Percentiles rank a stretch among this genome's conserved stretches.
These are phyloP conservation scores for Mastomys coucha DNA, from an alignment of 2,113 vertebrate species.

Conservation along the genomic window DNA sequence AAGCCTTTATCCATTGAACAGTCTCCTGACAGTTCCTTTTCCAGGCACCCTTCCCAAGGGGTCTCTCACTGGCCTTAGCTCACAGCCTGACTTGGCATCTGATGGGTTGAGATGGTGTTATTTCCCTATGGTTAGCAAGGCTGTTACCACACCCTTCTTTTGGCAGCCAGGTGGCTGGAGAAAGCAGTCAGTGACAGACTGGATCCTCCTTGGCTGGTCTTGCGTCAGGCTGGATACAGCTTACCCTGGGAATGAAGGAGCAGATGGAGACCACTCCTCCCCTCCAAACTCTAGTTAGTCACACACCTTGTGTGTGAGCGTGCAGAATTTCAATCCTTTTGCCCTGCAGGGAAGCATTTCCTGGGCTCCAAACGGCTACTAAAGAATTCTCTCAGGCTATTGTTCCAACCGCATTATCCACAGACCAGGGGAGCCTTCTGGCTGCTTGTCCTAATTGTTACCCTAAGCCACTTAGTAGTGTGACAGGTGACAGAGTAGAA, in stretches of 20 bases:
- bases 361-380: neutral
- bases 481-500: neutral
- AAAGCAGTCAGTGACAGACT: neutral
- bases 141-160: neutral
- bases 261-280: neutral
- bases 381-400: slow-evolving; percentile 17
- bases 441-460: neutral
- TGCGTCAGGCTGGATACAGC: neutral
- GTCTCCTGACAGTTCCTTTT: neutral
- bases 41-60: neutral
- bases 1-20: neutral
- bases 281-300: neutral
- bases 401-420: neutral
- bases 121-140: neutral
- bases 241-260: neutral
- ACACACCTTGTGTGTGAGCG: neutral
- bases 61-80: neutral
- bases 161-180: neutral
- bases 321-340: slow-evolving; percentile 16
- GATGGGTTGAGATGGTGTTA: neutral
- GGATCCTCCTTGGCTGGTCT: neutral
- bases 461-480: neutral
- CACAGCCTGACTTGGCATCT: neutral
- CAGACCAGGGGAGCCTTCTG: neutral
- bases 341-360: neutral